Base-by-base conservation (phyloP, 2,888 invertebrate genomes). In the Siphonodentalium dalli region DNA sequence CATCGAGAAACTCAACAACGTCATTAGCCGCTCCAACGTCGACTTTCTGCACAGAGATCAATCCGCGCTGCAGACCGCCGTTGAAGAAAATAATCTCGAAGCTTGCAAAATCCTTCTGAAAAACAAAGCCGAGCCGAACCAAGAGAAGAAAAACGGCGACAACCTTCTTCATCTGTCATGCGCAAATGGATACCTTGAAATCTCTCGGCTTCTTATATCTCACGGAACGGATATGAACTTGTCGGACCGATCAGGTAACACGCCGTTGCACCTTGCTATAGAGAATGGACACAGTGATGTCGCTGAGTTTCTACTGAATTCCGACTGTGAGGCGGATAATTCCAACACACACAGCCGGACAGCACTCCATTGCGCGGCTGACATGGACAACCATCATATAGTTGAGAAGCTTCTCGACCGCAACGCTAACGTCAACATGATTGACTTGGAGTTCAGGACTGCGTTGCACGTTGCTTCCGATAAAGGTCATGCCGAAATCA, bases 1-100 rank as follows among this genome's bases (percentile, higher is more conserved):
- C n/a, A n/a, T n/a, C n/a, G n/a, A n/a, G n/a, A n/a, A n/a, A n/a
- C n/a, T n/a, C n/a, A n/a, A n/a, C n/a, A n/a, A n/a, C n/a, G n/a
- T n/a, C n/a, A n/a, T n/a, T n/a, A n/a, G n/a, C n/a, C n/a, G n/a
- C n/a, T n/a, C n/a, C n/a, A n/a, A 78, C 64, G 74, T 79, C 15
- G 75, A 79, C 63, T 77, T 77, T 50, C 74, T 75, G 49, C 78
- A 77, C 54, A 59, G 72, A 13, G 67, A 75, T 31, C 72, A 77
- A 49, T 76, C 72, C 13, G 72, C 77, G 5, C 53, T 77, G 20
- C 75, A 79, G 61, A 57, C 74, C 20, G 76, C 78, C 11, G 77
- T 79, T 1, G 61, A 65, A 20, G 65, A 69, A 24, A 73, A 74
- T 8, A 57, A 60, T 26, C 47, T 51, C 29, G 75, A 77, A 6